Percentiles rank a stretch among this genome's conserved stretches.
phyloP scores from a whole-genome alignment of 2,113 vertebrate species.

The Stegostoma tigrinum region DNA sequence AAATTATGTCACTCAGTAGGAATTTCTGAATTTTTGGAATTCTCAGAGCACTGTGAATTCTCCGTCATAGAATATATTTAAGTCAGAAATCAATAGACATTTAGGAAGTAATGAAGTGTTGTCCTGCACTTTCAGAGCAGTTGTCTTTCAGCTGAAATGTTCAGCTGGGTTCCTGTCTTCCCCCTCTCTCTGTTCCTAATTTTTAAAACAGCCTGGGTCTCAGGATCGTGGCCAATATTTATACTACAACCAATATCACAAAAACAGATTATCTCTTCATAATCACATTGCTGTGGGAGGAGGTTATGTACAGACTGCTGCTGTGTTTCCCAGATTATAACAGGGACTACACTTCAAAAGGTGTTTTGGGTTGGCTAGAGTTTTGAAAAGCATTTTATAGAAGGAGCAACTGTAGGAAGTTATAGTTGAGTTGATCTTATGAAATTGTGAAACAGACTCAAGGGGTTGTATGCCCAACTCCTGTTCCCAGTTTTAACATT shows the following conservation, averaged over 20 bases:
- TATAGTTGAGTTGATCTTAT: neutral
- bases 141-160: neutral
- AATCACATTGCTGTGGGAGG: neutral
- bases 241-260: neutral
- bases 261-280: neutral
- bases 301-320: neutral
- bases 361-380: neutral
- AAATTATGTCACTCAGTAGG: neutral
- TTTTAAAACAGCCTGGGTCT: neutral
- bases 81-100: neutral
- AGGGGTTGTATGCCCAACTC: neutral
- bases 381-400: neutral
- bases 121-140: neutral
- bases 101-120: too few species aligned
- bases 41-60: neutral
- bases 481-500: neutral
- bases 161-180: neutral
- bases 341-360: neutral
- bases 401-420: neutral
- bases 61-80: neutral
- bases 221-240: neutral
- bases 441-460: neutral
- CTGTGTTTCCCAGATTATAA: neutral
- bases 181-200: neutral
- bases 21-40: neutral